Evolutionary conservation across 1,140 invertebrate genomes (phyloP).

Genomic region (Leucophenga varia): DNA sequence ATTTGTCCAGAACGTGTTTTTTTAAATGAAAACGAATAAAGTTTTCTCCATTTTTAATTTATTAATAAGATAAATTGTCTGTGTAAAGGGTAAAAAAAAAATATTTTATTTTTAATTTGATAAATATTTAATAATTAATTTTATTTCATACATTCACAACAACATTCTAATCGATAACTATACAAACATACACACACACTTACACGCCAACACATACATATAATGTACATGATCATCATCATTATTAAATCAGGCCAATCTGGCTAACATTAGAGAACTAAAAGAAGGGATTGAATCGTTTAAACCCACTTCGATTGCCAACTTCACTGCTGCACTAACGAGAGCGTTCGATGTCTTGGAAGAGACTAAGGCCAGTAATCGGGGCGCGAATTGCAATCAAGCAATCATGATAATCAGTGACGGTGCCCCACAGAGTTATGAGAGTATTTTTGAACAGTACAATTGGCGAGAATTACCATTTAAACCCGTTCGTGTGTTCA

Average conservation of each 20-base stretch:
- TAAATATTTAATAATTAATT: too few relatives aligned
- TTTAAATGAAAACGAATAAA: too few relatives aligned
- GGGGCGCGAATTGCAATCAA: conserved; percentile 68
- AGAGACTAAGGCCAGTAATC: conserved; percentile 61
- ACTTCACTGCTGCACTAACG: conserved; percentile 88
- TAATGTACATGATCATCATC: too few relatives aligned
- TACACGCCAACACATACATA: too few relatives aligned
- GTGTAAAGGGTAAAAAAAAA: too few relatives aligned
- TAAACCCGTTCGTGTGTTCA: conserved; percentile 91
- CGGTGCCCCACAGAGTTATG: conserved; percentile 91
- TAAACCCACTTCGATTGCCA: conserved; percentile 86
- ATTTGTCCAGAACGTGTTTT: too few relatives aligned
- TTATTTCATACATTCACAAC: too few relatives aligned
- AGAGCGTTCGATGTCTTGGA: conserved; percentile 86
- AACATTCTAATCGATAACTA: too few relatives aligned
- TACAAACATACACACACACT: too few relatives aligned
- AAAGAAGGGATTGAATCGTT: conserved; percentile 77
- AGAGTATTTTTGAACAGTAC: conserved; percentile 85
- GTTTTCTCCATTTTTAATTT: too few relatives aligned
- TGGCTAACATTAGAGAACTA: conserved; percentile 83
- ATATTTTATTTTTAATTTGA: too few relatives aligned
- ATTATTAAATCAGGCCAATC: conserved; percentile 81
- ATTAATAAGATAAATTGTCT: too few relatives aligned
- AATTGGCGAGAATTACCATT: conserved; percentile 74
- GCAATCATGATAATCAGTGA: conserved; percentile 99